phyloP scores from a whole-genome alignment of 2,797 vertebrate genomes.

The Notamacropus eugenii region DNA sequence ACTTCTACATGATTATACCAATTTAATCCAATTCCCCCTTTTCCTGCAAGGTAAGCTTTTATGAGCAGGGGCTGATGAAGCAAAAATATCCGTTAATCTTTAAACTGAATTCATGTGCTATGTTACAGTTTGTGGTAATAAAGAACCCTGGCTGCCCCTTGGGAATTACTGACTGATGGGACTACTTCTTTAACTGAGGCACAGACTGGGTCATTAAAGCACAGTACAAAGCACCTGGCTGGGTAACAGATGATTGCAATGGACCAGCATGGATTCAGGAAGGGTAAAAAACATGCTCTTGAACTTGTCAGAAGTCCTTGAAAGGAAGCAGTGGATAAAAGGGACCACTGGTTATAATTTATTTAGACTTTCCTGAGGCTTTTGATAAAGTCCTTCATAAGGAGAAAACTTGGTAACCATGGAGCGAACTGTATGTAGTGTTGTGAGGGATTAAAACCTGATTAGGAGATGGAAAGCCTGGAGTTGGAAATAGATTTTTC shows the following conservation, averaged over 20 bases:
- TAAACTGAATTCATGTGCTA: slow-evolving; percentile 9
- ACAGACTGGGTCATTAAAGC: slow-evolving; percentile 14
- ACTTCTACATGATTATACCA: background rate
- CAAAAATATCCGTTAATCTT: slow-evolving; percentile 49
- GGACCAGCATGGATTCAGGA: background rate
- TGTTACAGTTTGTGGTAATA: slow-evolving; percentile 15
- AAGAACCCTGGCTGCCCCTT: slow-evolving; percentile 18
- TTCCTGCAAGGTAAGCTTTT: slow-evolving; percentile 48
- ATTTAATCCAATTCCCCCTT: background rate
- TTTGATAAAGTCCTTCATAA: slow-evolving; percentile 55
- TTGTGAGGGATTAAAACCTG: background rate
- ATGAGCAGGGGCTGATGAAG: slow-evolving; percentile 18
- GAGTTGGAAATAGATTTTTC: background rate
- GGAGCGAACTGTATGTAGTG: background rate
- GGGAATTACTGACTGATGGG: slow-evolving; percentile 25
- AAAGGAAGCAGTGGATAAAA: slow-evolving; percentile 58
- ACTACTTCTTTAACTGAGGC: background rate
- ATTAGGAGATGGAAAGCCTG: background rate
- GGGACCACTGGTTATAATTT: slow-evolving; percentile 39
- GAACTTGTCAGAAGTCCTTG: slow-evolving; percentile 57
- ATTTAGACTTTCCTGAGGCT: slow-evolving; percentile 57
- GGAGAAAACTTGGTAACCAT: background rate
- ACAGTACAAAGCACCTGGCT: background rate
- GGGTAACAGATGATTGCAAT: background rate
- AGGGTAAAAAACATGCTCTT: slow-evolving; percentile 38